Evolutionary conservation across 2,888 invertebrate species (phyloP), one percentile per base, ranked within the genome.

Genomic region (Camptogramma bilineatum): DNA sequence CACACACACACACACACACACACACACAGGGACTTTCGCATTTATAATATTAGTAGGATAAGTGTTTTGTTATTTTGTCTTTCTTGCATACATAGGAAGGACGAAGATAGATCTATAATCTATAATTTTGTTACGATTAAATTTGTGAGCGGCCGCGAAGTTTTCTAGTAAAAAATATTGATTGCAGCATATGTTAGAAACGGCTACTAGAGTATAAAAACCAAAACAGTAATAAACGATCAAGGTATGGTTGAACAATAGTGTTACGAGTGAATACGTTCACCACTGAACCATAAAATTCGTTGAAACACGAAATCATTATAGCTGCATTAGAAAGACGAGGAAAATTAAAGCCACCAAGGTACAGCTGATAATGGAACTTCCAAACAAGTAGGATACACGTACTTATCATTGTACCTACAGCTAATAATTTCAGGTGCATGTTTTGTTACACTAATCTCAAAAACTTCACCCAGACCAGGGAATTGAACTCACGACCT

Each of bases 241-340:
- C 13, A 13, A 13, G 13, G 34, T 39, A 39, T 39, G 52, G 31
- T 65, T 57, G 60, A 53, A 54, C 60, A 56, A 61, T 46, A 50
- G 51, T 55, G 39, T 61, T 52, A 57, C 52, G 56, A 53, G 21
- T 57, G 52, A 65, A 61, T 53, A 57, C 52, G 17, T 44, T 57
- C 44, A 13, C 48, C 34, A 61, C 21, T 65, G 48, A 65, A 50
- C 56, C 61, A 52, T 52, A n/a, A 47, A 57, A 52, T 55, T 42
- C 24, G 34, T 9, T 4, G 52, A 56, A 56, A 42, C 47, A 51
- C 39, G 64, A 51, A 64, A 59, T 52, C 5, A 16, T 17, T 34
- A n/a, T 60, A 21, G 24, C 39, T 39, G 28, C 2, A 61, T 61
- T 61, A 52, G 52, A n/a, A 53, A 50, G 48, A 52, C 60, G 4